phyloP scores from a whole-genome alignment of 2,888 invertebrate species.

The Pediacus dermestoides region DNA sequence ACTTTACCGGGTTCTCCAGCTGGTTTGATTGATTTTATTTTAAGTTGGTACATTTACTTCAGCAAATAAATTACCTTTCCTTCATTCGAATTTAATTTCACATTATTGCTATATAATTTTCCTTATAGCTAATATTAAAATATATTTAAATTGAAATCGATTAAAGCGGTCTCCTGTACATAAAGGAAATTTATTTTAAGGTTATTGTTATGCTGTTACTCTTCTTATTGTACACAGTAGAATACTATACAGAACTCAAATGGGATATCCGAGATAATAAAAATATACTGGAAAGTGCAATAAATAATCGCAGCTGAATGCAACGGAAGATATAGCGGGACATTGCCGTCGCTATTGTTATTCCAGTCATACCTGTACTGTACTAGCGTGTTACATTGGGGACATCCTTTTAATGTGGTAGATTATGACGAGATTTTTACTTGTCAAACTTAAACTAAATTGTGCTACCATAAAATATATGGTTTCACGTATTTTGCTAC shows the following conservation, averaged over 20 bases:
- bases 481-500: too few species aligned
- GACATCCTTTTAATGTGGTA: constrained; percentile 14
- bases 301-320: constrained; percentile 33
- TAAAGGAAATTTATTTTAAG: too few species aligned
- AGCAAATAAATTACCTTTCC: constrained; percentile 14
- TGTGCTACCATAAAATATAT: too few species aligned
- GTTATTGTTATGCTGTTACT: too few species aligned
- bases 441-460: constrained; percentile 11
- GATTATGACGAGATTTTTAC: constrained; percentile 16
- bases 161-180: too few species aligned
- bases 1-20: constrained; percentile 20
- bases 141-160: too few species aligned
- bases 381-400: constrained; percentile 11
- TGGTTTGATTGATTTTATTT: constrained; percentile 27
- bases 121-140: too few species aligned
- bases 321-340: constrained; percentile 30
- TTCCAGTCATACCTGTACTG: constrained; percentile 21
- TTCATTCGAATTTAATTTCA: too few species aligned
- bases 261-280: constrained; percentile 37
- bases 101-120: too few species aligned
- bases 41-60: constrained; percentile 13
- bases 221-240: constrained; percentile 8
- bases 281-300: constrained; percentile 36
- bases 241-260: constrained; percentile 25
- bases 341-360: constrained; percentile 23